These are phyloP conservation scores for Chironex yamaguchii DNA, from an alignment of 30 jellyfish, hydroid and myxozoan species.

Conservation along the genomic window DNA sequence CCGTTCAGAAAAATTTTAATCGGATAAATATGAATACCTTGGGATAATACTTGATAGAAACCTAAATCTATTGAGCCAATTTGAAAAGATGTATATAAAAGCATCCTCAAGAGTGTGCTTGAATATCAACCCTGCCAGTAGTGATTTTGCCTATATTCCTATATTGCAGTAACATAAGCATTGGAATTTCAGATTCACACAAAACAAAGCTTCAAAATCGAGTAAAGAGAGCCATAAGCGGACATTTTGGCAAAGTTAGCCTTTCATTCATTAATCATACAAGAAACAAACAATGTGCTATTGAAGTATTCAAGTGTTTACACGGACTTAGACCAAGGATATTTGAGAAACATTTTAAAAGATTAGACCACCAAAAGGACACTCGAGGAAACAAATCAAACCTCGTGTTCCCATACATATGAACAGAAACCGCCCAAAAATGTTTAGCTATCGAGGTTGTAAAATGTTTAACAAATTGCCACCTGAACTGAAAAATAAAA, in stretches of 20 bases:
- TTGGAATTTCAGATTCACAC: constrained; percentile 33
- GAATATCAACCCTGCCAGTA: background rate
- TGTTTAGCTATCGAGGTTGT: constrained; percentile 18
- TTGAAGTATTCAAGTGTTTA: constrained; percentile 51
- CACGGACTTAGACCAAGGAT: constrained; percentile 55
- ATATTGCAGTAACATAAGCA: constrained; percentile 23
- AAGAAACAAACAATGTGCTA: constrained; percentile 49
- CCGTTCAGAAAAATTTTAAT: background rate
- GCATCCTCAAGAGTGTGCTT: constrained; percentile 13
- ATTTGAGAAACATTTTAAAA: background rate
- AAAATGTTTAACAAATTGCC: constrained; percentile 1
- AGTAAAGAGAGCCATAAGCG: background rate
- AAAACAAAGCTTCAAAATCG: constrained; percentile 14
- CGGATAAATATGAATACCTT: constrained; percentile 19
- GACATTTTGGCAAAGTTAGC: constrained; percentile 17
- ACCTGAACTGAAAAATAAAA: constrained; percentile 13
- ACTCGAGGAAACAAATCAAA: constrained; percentile 36
- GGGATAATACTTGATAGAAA: constrained; percentile 15
- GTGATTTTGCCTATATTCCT: background rate
- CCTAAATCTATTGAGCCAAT: constrained; percentile 34
- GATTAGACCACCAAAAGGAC: background rate
- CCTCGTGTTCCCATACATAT: constrained; percentile 30
- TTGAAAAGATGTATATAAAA: constrained; percentile 11
- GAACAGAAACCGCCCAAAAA: constrained; percentile 38
- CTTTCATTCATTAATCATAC: constrained; percentile 21